Evolutionary conservation across 2,797 vertebrate genomes (phyloP).

Genomic region (Notolabrus celidotus): DNA sequence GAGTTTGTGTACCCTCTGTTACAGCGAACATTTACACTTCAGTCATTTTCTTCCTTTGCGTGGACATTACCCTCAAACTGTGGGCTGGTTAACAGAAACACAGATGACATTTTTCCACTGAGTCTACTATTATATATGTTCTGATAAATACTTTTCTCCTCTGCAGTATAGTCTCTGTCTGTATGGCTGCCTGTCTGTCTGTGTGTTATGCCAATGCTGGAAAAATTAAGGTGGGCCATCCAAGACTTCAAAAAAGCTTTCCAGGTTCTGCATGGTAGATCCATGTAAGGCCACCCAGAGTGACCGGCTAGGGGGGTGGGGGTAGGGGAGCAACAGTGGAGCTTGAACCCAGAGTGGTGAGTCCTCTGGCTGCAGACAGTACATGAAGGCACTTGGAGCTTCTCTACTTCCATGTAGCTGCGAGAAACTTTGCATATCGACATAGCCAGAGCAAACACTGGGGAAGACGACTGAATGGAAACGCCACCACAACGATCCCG

Average conservation of each 20-base stretch:
- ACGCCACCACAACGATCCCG: conserved; percentile 54
- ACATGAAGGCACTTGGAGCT: conserved; percentile 42
- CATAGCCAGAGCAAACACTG: conserved; percentile 71
- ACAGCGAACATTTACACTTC: conserved; percentile 28
- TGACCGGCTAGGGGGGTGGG: not conserved
- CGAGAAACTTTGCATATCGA: conserved; percentile 40
- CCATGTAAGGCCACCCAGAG: conserved; percentile 59
- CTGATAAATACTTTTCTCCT: conserved; percentile 28
- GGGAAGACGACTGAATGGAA: conserved; percentile 59
- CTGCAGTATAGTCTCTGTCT: conserved; percentile 1
- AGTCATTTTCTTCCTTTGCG: conserved; percentile 44
- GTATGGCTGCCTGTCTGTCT: not conserved
- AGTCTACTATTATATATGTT: conserved; percentile 19
- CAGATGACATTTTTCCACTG: conserved; percentile 32
- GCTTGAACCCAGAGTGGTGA: conserved; percentile 32
- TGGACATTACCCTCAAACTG: conserved; percentile 33
- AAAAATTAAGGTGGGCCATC: conserved; percentile 27
- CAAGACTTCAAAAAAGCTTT: conserved; percentile 41
- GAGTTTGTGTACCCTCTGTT: conserved; percentile 38
- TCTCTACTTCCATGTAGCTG: conserved; percentile 54
- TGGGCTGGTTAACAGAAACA: conserved; percentile 14
- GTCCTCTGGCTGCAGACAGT: conserved; percentile 37
- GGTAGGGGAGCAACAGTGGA: not conserved
- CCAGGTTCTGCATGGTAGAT: conserved; percentile 18
- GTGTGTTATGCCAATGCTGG: not conserved